phyloP scores from a whole-genome alignment of 2,113 vertebrate genomes.

The Columbina picui region DNA sequence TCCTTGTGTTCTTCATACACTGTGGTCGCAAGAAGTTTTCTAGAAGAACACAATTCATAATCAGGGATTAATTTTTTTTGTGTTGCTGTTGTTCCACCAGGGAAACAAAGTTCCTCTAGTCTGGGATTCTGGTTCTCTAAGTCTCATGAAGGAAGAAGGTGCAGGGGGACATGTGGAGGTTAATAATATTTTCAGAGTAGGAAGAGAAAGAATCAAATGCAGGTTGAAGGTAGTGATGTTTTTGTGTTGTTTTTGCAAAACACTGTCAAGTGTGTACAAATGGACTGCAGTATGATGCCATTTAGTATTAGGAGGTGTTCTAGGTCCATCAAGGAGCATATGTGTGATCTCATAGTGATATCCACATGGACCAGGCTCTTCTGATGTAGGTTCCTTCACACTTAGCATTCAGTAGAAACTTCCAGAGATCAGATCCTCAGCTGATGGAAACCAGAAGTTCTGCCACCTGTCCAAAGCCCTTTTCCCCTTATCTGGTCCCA shows the following conservation, averaged over 20 bases:
- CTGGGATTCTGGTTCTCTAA: background rate
- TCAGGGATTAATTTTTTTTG: rapidly evolving
- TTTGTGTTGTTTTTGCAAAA: background rate
- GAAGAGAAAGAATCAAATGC: background rate
- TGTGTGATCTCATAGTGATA: background rate
- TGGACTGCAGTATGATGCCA: too few relatives aligned
- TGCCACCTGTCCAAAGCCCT: background rate
- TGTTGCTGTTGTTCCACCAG: background rate
- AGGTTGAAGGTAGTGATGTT: rapidly evolving
- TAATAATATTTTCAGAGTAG: background rate
- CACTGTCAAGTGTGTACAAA: background rate
- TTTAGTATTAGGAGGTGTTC: background rate
- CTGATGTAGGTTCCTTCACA: background rate
- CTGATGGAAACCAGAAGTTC: background rate
- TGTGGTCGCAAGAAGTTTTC: background rate
- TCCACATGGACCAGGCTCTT: background rate
- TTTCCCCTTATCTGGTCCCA: background rate
- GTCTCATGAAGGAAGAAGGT: background rate
- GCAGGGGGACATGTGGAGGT: rapidly evolving
- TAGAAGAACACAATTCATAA: background rate
- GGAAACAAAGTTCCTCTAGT: background rate
- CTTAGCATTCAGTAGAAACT: background rate
- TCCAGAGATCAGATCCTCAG: background rate
- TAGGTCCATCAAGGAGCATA: background rate
- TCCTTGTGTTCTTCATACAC: background rate